Conservation (phyloP, 2,113 vertebrate genomes). For the Shinisaurus crocodilurus region DNA sequence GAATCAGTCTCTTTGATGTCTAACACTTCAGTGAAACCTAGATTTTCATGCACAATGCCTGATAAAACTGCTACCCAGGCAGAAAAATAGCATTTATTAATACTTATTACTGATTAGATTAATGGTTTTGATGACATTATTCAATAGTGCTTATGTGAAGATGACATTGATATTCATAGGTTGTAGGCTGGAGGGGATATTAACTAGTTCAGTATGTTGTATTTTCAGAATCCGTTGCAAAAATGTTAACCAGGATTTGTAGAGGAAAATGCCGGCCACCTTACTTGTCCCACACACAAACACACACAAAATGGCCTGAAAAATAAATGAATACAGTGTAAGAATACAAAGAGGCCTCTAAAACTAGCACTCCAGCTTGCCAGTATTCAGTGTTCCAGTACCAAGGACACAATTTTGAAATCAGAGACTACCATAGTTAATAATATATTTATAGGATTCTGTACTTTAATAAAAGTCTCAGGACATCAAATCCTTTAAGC, state of each 20-base stretch:
- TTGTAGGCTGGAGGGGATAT: neutral
- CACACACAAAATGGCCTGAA: neutral
- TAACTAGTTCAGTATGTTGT: neutral
- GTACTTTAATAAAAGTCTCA: conserved; percentile 54
- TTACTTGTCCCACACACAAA: neutral
- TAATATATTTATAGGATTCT: conserved; percentile 54
- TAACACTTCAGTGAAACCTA: neutral
- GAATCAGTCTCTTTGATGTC: neutral
- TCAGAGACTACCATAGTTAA: conserved; percentile 35
- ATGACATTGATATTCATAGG: neutral
- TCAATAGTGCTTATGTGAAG: neutral
- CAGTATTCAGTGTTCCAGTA: conserved; percentile 42
- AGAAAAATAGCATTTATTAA: neutral
- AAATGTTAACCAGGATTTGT: neutral
- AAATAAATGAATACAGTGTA: neutral
- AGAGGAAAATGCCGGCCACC: neutral
- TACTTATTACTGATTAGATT: neutral
- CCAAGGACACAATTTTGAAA: conserved; percentile 51
- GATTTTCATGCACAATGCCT: neutral
- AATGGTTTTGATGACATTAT: neutral
- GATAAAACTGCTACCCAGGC: neutral
- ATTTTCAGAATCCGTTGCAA: conserved; percentile 11
- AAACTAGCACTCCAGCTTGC: conserved; percentile 3
- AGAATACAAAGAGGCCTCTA: conserved; percentile 19
- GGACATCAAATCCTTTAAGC: conserved; percentile 64